phyloP scores from a whole-genome alignment of 1,140 invertebrate species.

The Meloidogyne chitwoodi region DNA sequence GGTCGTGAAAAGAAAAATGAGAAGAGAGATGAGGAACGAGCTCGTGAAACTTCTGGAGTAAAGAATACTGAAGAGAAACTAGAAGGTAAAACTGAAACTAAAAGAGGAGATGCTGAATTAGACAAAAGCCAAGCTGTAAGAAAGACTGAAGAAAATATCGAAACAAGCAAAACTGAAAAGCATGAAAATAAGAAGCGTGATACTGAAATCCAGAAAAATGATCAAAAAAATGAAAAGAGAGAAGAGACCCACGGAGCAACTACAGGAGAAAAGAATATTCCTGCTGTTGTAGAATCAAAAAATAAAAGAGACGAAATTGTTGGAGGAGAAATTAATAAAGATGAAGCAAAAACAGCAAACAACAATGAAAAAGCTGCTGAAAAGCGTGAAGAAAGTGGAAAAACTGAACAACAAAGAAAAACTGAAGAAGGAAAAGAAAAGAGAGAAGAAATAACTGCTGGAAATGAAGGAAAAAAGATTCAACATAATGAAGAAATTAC shows the following conservation, averaged over 20 bases:
- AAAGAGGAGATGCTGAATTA: background rate
- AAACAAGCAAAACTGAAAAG: background rate
- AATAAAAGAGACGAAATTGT: background rate
- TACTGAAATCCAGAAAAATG: background rate
- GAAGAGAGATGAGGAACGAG: background rate
- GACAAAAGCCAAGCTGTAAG: background rate
- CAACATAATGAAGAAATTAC: background rate
- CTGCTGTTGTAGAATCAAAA: background rate
- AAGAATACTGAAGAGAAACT: background rate
- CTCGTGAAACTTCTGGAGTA: too few species aligned
- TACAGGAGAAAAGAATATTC: background rate
- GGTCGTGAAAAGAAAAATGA: background rate
- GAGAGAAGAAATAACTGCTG: background rate
- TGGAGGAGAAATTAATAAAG: background rate
- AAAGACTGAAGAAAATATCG: background rate
- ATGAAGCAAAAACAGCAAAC: background rate
- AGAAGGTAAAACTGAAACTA: constrained; percentile 1
- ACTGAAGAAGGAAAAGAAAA: constrained; percentile 10
- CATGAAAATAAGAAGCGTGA: background rate
- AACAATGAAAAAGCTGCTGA: background rate
- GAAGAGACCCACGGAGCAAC: background rate
- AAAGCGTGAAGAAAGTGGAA: background rate
- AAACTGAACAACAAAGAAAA: background rate
- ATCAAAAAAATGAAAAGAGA: background rate
- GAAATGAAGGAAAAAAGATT: background rate